A percentile compares a stretch with the other conserved stretches of the same genome.
These are phyloP conservation scores for Panthera tigris DNA, from an alignment of 2,113 vertebrate genomes.

Conservation along the genomic window DNA sequence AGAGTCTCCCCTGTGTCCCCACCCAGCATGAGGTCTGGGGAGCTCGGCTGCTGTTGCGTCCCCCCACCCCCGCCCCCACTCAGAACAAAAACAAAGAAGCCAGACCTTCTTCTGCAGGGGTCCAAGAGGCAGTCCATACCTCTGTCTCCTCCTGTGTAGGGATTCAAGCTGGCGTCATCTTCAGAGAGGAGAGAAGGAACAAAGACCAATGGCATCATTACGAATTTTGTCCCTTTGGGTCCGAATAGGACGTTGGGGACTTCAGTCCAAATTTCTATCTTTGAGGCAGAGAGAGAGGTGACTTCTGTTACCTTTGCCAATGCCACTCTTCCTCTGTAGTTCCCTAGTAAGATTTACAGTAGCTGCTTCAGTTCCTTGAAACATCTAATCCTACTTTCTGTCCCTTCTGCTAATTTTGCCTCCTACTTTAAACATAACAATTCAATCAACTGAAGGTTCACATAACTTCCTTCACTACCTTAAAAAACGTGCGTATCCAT, in stretches of 20 bases:
- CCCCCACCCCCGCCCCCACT: no score
- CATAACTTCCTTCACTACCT: not conserved
- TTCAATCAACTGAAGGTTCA: not conserved
- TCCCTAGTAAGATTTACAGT: not conserved
- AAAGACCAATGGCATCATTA: not conserved
- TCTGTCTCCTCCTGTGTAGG: conserved; percentile 77
- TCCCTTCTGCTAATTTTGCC: not conserved
- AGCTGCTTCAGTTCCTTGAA: not conserved
- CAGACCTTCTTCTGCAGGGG: not conserved
- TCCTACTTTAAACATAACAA: not conserved
- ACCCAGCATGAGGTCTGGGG: not conserved
- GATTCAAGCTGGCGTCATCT: conserved; percentile 87
- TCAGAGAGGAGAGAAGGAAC: not conserved
- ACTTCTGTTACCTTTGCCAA: no score
- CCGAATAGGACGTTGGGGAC: not conserved
- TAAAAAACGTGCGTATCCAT: not conserved
- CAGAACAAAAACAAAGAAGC: no score
- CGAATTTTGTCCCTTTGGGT: not conserved
- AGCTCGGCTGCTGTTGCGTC: not conserved
- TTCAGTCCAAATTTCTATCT: not conserved
- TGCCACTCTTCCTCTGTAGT: no score
- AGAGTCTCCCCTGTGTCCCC: not conserved
- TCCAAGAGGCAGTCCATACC: no score
- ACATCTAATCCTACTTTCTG: not conserved
- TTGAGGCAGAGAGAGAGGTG: not conserved